phyloP scores from a whole-genome alignment of 2,113 vertebrate genomes.

The Lasiurus borealis region DNA sequence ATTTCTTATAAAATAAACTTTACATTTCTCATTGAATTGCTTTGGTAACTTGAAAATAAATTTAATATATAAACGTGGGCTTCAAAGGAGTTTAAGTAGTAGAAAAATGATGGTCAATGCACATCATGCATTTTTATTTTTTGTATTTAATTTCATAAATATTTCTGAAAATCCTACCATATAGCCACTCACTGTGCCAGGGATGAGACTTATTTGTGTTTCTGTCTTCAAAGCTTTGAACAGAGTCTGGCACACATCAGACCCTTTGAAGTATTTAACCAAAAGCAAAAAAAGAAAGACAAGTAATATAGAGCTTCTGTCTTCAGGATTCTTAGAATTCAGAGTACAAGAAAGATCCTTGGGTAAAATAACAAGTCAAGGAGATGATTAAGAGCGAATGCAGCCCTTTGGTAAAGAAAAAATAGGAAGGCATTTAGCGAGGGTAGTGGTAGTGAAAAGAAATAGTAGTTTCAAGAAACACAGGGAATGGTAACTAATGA shows the following conservation, averaged over 20 bases:
- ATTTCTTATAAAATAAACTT: not conserved
- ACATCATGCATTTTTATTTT: not conserved
- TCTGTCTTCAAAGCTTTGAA: not conserved
- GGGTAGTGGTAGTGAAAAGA: not conserved
- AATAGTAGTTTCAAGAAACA: not conserved
- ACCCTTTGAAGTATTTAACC: not conserved
- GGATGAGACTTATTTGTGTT: not conserved
- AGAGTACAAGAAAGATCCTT: not conserved
- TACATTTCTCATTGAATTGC: not conserved
- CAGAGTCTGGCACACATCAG: not conserved
- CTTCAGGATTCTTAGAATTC: not conserved
- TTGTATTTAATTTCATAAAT: not conserved
- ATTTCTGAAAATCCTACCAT: not conserved
- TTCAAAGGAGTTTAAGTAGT: not conserved
- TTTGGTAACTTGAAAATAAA: slow-evolving; percentile 4
- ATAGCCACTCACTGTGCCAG: not conserved
- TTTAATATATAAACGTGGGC: not conserved
- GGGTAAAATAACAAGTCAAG: not conserved
- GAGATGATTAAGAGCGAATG: not conserved
- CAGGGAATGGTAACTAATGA: not conserved
- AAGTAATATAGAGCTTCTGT: not conserved
- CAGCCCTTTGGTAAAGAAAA: not conserved
- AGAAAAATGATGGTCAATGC: not conserved
- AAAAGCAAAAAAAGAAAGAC: not conserved
- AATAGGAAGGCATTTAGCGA: no score